These are phyloP conservation scores for Styela plicata DNA, from an alignment of 23 tunicate species.

Conservation along the genomic window DNA sequence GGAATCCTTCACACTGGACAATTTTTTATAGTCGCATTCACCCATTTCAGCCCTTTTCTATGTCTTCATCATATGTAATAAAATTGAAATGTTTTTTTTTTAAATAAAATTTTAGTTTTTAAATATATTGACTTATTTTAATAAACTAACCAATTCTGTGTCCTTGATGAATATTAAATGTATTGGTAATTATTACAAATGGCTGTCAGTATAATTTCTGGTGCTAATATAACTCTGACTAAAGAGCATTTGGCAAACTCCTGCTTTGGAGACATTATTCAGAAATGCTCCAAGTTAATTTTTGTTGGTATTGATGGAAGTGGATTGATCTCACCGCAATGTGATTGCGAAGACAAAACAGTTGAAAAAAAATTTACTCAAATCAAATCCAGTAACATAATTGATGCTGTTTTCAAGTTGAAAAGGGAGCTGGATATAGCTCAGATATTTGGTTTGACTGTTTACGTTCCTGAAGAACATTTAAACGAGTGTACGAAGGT, in stretches of 20 bases:
- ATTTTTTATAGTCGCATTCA: too few relatives aligned
- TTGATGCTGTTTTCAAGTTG: slow-evolving; percentile 8
- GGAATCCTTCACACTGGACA: too few relatives aligned
- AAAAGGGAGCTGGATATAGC: background rate
- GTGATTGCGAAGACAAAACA: background rate
- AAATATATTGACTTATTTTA: too few relatives aligned
- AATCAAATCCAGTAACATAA: background rate
- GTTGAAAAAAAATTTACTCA: too few relatives aligned
- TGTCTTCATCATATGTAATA: too few relatives aligned
- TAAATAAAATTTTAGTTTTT: too few relatives aligned
- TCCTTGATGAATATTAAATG: too few relatives aligned
- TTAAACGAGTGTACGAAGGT: background rate
- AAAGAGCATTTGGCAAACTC: background rate
- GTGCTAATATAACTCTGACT: background rate
- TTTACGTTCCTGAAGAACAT: background rate
- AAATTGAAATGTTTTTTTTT: too few relatives aligned
- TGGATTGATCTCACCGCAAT: background rate
- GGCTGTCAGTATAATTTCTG: background rate
- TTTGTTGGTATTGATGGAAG: background rate
- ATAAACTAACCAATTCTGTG: too few relatives aligned
- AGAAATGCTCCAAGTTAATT: background rate
- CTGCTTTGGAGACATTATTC: background rate
- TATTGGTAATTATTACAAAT: too few relatives aligned
- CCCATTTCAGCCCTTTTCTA: too few relatives aligned
- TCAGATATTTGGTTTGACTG: background rate